Base-by-base conservation (phyloP, 92 coral and sea anemone genomes). In the Pocillopora meandrina region DNA sequence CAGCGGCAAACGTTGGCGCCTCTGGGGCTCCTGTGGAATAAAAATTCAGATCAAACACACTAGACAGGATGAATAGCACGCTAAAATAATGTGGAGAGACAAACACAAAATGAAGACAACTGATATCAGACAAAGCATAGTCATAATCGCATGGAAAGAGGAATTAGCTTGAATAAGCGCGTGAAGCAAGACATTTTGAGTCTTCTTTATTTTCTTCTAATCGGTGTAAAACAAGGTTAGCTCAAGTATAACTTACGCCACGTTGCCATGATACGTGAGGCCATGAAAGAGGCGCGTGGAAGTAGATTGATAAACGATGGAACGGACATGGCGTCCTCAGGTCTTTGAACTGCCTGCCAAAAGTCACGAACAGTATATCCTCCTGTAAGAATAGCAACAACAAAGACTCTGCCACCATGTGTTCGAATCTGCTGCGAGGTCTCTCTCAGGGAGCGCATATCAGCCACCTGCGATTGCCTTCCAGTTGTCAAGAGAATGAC, bases 401-500 rank as follows among this genome's bases (percentile, higher is more conserved):
- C 91, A 69, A 92, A 95, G 8, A 90, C 90, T 8, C 91, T 90
- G 20, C 91, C 91, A 59, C 98, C 98, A 75, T 72, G 82, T 16
- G 87, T 87, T 19, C 78, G 65, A 19, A 95, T 75, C 49, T 82
- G 87, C 49, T 86, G 63, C 10, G 90, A 87, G n/a, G 94, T 90
- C 7, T 66, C 82, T 18, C 66, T 81, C 67, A 95, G 82, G 15
- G 86, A 26, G 36, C 79, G 85, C 23, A 87, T 65, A 59, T 87
- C 92, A 12, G 89, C 75, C 31, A 66, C 85, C 0, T 76, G 89
- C 13, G 95, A 79, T 34, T 92, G 92, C 61, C 74, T 83, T 12
- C 94, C 97, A 65, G 95, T 85, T 58, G 98, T 92, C 55, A 95
- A 81, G 15, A 95, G 93, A 34, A 95, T 21, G 47, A 90, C 92